Percentiles rank a stretch among this genome's conserved stretches.
Conservation (phyloP, 2,888 invertebrate species). For the Coenonympha glycerion region DNA sequence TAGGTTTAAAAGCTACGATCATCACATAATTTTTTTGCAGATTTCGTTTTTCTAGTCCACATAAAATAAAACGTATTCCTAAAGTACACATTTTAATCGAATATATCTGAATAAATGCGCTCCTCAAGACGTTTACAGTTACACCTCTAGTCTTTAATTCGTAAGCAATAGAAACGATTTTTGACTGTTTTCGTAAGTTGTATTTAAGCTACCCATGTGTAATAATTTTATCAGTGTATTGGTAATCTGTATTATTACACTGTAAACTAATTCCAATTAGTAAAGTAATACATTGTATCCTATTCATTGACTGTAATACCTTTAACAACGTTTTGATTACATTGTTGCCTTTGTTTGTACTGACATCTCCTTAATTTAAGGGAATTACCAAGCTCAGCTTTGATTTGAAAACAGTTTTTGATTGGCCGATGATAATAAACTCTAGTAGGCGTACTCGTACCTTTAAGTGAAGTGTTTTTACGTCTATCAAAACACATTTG, state of each 20-base stretch:
- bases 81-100: no score
- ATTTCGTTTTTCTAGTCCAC: no score
- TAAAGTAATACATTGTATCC: conserved; percentile 10
- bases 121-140: no score
- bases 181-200: conserved; percentile 1
- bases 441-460: no score
- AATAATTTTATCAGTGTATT: conserved; percentile 3
- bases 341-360: conserved; percentile 4
- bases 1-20: no score
- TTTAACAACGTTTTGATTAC: conserved; percentile 34
- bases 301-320: conserved; percentile 3
- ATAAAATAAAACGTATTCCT: no score
- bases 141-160: background rate
- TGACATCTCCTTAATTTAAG: background rate
- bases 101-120: no score
- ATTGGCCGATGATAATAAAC: no score
- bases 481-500: no score
- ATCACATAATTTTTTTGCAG: no score
- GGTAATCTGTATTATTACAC: conserved; percentile 33
- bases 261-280: conserved; percentile 16
- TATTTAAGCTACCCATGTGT: background rate
- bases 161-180: background rate
- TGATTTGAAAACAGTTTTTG: background rate
- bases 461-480: no score
- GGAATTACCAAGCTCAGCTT: no score